A percentile compares a stretch with the other conserved stretches of the same genome.
Evolutionary conservation across 1,140 invertebrate genomes (phyloP).

Genomic region (Geopemphigus sp.): DNA sequence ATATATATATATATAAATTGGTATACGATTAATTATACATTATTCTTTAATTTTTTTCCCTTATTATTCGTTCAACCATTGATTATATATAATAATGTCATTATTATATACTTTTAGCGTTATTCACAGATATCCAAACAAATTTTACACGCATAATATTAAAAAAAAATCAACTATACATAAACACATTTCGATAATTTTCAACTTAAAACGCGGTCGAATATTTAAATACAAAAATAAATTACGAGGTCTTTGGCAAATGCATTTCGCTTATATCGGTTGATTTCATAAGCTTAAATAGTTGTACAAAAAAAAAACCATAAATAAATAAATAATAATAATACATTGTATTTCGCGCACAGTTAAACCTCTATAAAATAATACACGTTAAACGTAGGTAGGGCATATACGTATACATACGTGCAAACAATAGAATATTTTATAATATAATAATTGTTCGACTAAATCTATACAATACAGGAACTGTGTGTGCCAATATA

Average conservation of each 20-base stretch:
- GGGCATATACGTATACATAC: neutral
- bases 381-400: neutral
- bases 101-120: neutral
- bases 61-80: constrained; percentile 8
- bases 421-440: constrained; percentile 5
- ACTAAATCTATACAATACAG: constrained; percentile 27
- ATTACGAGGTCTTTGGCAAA: constrained; percentile 32
- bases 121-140: neutral
- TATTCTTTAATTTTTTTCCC: neutral
- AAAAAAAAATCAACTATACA: constrained; percentile 10
- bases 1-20: constrained; percentile 38
- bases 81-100: neutral
- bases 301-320: no score
- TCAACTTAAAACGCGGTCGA: neutral
- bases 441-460: neutral
- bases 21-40: constrained; percentile 42
- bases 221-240: constrained; percentile 24
- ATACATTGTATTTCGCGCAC: neutral
- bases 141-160: constrained; percentile 7
- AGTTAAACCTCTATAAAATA: neutral
- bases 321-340: neutral
- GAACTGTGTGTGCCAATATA: constrained; percentile 43
- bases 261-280: neutral
- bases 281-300: neutral
- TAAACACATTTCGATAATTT: neutral